Evolutionary conservation across 2,888 invertebrate species (phyloP).

Genomic region (Scelioninae gen. 1): DNA sequence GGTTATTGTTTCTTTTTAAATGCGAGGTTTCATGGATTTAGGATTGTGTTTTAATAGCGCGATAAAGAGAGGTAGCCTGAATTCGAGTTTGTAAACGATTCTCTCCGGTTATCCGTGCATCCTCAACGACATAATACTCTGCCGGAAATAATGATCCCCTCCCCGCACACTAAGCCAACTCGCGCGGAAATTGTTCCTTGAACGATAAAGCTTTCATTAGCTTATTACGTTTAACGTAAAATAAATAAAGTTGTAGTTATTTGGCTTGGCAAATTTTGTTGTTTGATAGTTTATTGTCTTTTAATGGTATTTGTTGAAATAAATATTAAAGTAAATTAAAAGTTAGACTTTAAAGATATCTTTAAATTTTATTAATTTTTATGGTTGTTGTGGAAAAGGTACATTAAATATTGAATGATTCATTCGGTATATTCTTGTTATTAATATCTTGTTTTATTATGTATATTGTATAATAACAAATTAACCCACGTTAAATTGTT

Average conservation of each 20-base stretch:
- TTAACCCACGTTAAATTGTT: too few relatives aligned
- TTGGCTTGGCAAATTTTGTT: not conserved
- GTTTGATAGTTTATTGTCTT: not conserved
- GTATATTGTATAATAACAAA: too few relatives aligned
- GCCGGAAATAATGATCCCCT: constrained; percentile 77
- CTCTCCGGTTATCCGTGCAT: constrained; percentile 71
- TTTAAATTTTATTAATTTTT: too few relatives aligned
- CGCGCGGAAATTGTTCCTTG: constrained; percentile 75
- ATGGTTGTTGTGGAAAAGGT: too few relatives aligned
- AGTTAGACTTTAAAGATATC: too few relatives aligned
- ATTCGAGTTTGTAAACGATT: constrained; percentile 67
- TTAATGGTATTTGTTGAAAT: too few relatives aligned
- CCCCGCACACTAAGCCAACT: constrained; percentile 51
- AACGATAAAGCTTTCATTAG: constrained; percentile 66
- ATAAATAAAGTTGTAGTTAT: constrained; percentile 24
- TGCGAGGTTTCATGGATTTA: constrained; percentile 39
- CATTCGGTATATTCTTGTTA: too few relatives aligned
- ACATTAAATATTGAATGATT: too few relatives aligned
- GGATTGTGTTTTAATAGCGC: constrained; percentile 24
- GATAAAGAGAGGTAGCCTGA: constrained; percentile 36
- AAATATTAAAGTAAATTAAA: too few relatives aligned
- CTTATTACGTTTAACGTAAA: constrained; percentile 40
- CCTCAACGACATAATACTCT: constrained; percentile 74
- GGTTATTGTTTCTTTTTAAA: constrained; percentile 31
- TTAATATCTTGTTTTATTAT: too few relatives aligned